These are phyloP conservation scores for Danio tinwini DNA, from an alignment of 2,797 vertebrate species.

Conservation along the genomic window DNA sequence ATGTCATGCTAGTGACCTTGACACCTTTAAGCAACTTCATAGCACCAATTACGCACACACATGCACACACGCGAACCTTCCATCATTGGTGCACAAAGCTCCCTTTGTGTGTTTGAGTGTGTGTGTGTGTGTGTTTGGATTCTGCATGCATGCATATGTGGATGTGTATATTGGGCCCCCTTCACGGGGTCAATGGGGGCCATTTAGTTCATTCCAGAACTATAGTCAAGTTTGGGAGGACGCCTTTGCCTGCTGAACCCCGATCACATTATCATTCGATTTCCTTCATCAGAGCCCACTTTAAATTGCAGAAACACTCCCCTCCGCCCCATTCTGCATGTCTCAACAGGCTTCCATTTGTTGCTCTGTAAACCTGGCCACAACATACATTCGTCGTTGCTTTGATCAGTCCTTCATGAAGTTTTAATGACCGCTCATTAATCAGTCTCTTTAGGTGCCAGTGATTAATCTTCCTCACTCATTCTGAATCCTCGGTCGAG, in stretches of 20 bases:
- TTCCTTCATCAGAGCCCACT: constrained; percentile 35
- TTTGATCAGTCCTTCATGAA: constrained; percentile 47
- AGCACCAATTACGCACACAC: constrained; percentile 44
- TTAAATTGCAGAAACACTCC: constrained; percentile 6
- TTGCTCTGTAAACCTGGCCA: not conserved
- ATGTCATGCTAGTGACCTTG: constrained; percentile 22
- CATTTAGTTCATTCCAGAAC: constrained; percentile 67
- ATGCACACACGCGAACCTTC: constrained; percentile 62
- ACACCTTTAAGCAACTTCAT: constrained; percentile 51
- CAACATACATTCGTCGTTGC: not conserved
- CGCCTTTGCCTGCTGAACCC: not conserved
- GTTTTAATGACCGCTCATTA: constrained; percentile 30
- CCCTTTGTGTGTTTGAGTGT: constrained; percentile 53
- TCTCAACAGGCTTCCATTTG: not conserved
- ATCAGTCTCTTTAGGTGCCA: constrained; percentile 17
- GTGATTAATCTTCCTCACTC: constrained; percentile 40
- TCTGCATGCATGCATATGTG: constrained; percentile 57
- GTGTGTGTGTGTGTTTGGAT: constrained; percentile 47
- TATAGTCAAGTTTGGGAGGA: constrained; percentile 38
- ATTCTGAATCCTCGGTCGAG: not conserved
- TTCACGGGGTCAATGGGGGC: constrained; percentile 68
- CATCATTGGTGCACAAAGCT: constrained; percentile 60
- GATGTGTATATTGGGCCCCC: constrained; percentile 57
- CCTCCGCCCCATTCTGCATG: not conserved
- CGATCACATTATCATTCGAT: constrained; percentile 39